Base-by-base conservation (phyloP, 2,888 invertebrate species). In the Stenichneumon culpator region DNA sequence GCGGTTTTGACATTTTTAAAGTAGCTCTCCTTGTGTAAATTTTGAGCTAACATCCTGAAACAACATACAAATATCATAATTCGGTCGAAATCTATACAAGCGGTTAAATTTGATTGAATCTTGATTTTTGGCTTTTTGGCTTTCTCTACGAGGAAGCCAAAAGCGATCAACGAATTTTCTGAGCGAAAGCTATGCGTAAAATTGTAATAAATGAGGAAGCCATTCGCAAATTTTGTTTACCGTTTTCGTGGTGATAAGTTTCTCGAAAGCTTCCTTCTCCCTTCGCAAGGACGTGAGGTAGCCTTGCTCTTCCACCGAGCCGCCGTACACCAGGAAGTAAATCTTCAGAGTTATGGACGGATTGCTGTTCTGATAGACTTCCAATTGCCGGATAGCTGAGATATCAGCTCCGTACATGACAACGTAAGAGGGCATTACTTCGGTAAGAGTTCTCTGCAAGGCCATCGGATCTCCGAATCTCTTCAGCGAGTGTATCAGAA, bases 281-380 rank as follows among this genome's bases (percentile, higher is more conserved):
- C 97, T 96, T 87, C 98, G 95, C 79, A 99, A 94, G 0, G 97
- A 96, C 0, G 99, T 98, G 50, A 99, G 95, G 94, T 99, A 99
- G 2, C 98, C 96, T 94, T 99, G 99, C 94, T 99, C 99, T 94
- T 99, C 99, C 0, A 98, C 98, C 7, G 99, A 99, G 84, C 97
- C 97, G 11, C 97, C 96, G 93, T 99, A 98, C 87, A 99, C 96
- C 70, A 99, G 93, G 91, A 99, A 98, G 94, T 98, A 99, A 9
- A 99, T 97, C 90, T 96, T 96, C 5, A 97, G 93, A 19, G 94
- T 93, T 0, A 95, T 93, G 0, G 90, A 89, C 28, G 94, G 93
- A 89, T 94, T 90, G 36, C 92, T 92, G 84, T 94, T 94, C 88
- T 95, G 97, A 91, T 96, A 98, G 84, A 97, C 95, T 95, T 99